phyloP scores from a whole-genome alignment of 2,113 vertebrate genomes.

The Micronycteris hirsuta region DNA sequence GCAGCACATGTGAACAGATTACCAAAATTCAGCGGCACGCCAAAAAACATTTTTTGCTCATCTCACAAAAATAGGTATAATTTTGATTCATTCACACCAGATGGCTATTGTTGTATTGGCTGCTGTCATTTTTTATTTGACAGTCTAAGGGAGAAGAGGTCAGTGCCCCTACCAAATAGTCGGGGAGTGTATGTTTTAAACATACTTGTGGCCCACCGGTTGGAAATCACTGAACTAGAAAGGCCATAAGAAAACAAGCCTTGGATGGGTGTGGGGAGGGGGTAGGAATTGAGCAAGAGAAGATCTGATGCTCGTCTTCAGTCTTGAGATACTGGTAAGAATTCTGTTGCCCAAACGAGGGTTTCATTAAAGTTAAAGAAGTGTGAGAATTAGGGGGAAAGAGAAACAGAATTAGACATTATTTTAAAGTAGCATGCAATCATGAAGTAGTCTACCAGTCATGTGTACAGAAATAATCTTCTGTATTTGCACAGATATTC shows the following conservation, averaged over 20 bases:
- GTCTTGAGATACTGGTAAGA: background rate
- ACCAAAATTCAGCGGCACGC: no score
- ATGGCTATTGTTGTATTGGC: no score
- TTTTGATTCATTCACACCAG: no score
- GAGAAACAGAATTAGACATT: background rate
- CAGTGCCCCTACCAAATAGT: no score
- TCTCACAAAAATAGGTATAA: no score
- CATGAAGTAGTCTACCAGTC: background rate
- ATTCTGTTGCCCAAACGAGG: background rate
- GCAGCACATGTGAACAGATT: no score
- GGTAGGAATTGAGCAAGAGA: background rate
- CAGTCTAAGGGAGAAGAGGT: no score
- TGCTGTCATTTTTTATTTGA: no score
- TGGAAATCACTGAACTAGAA: background rate
- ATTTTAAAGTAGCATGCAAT: background rate
- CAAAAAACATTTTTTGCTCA: no score
- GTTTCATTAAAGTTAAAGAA: background rate
- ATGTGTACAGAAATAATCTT: background rate
- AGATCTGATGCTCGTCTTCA: background rate
- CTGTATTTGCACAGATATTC: background rate
- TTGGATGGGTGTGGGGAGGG: background rate
- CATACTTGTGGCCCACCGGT: no score
- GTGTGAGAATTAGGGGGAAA: background rate
- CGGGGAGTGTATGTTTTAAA: no score
- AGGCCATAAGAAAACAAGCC: background rate